Conservation (phyloP, 2,888 invertebrate species). For the Clunio marinus region DNA sequence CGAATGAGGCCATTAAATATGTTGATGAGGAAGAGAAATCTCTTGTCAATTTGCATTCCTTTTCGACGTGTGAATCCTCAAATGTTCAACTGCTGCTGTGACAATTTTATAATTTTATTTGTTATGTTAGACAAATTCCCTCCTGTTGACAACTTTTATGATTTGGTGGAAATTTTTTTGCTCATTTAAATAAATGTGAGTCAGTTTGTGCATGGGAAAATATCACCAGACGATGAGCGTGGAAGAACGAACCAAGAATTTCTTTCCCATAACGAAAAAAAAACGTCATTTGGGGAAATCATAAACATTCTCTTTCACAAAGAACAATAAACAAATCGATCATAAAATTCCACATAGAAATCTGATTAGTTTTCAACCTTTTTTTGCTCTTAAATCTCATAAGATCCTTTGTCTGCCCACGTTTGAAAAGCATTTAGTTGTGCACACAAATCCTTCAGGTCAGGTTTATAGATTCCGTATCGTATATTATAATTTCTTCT, state of each 20-base stretch:
- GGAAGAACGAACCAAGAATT: conserved; percentile 4
- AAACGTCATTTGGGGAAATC: conserved; percentile 32
- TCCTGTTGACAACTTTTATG: no score
- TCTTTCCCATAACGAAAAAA: conserved; percentile 30
- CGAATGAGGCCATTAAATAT: conserved; percentile 25
- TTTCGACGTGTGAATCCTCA: background rate
- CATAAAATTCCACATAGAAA: conserved; percentile 35
- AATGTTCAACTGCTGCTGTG: no score
- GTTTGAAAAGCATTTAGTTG: background rate
- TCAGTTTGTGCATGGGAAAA: conserved; percentile 28
- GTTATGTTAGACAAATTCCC: no score
- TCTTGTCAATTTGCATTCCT: conserved; percentile 14
- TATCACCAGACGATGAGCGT: background rate
- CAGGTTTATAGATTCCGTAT: conserved; percentile 13
- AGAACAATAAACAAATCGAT: conserved; percentile 30
- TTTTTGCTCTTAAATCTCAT: conserved; percentile 16
- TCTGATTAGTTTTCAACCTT: conserved; percentile 38
- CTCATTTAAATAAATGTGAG: no score
- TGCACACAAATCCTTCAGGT: conserved; percentile 7
- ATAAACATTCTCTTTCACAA: conserved; percentile 23
- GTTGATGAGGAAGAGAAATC: conserved; percentile 16
- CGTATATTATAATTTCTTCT: background rate
- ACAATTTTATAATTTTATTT: no score
- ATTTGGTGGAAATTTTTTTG: no score
- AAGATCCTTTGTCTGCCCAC: conserved; percentile 30